Conservation (phyloP, 2,113 vertebrate genomes). For the Pongo abelii region DNA sequence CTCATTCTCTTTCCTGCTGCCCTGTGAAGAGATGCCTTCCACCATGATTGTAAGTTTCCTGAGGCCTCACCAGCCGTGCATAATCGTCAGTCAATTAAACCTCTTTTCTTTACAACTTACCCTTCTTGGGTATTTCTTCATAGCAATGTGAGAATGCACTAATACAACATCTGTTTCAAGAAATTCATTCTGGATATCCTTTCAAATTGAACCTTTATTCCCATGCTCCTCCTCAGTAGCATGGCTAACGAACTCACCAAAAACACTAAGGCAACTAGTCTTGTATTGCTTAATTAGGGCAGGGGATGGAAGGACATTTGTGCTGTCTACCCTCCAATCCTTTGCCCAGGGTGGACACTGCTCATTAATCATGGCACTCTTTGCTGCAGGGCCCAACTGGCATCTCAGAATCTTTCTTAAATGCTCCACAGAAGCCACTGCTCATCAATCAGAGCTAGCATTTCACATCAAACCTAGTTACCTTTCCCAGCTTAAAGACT, state of each 20-base stretch:
- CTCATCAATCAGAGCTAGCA: background rate
- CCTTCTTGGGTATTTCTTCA: too few relatives aligned
- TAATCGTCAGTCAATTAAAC: too few relatives aligned
- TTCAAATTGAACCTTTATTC: background rate
- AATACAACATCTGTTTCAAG: background rate
- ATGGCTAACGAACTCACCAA: background rate
- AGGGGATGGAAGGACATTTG: background rate
- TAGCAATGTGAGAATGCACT: too few relatives aligned
- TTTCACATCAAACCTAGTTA: background rate
- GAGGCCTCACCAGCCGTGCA: too few relatives aligned
- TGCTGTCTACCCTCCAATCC: background rate
- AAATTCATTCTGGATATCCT: background rate
- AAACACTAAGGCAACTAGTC: background rate
- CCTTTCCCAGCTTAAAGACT: background rate
- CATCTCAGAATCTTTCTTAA: background rate
- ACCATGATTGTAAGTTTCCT: too few relatives aligned
- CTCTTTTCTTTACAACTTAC: too few relatives aligned
- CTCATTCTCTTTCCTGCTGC: too few relatives aligned
- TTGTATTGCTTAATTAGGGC: background rate
- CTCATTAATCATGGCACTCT: background rate
- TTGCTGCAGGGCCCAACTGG: background rate
- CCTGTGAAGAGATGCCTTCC: too few relatives aligned
- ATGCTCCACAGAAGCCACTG: background rate
- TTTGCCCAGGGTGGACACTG: background rate
- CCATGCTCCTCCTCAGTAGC: background rate